phyloP scores from a whole-genome alignment of 2,888 invertebrate genomes.

The Sinohyriopsis cumingii region DNA sequence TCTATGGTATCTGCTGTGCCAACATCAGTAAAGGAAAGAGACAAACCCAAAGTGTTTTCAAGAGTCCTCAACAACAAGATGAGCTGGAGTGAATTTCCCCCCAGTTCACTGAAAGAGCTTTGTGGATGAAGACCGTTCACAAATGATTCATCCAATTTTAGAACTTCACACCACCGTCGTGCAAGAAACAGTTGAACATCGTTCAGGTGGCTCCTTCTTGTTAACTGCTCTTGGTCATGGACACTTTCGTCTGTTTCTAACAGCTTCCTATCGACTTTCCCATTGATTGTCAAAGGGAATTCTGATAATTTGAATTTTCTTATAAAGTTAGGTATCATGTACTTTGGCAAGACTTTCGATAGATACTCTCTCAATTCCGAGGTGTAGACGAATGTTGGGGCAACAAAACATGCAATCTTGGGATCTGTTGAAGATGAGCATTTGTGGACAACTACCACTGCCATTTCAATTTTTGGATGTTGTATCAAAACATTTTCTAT shows the following conservation, averaged over 20 bases:
- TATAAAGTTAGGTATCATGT: slow-evolving; percentile 40
- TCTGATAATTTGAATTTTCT: slow-evolving; percentile 24
- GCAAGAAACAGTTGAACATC: slow-evolving; percentile 27
- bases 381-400: slow-evolving; percentile 23
- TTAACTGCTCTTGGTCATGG: slow-evolving; percentile 8
- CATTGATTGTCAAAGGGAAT: slow-evolving; percentile 33
- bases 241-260: slow-evolving; percentile 34
- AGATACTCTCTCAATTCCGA: slow-evolving; percentile 37
- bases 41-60: slow-evolving; percentile 19
- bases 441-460: slow-evolving; percentile 34
- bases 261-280: slow-evolving; percentile 35
- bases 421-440: slow-evolving; percentile 16
- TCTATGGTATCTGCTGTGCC: slow-evolving; percentile 35
- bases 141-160: slow-evolving; percentile 25
- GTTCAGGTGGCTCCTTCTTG: slow-evolving; percentile 24
- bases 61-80: slow-evolving; percentile 29
- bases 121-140: slow-evolving; percentile 22
- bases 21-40: slow-evolving; percentile 34
- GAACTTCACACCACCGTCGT: slow-evolving; percentile 28
- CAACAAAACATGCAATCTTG: slow-evolving; percentile 33
- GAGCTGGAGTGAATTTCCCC: slow-evolving; percentile 47
- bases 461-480: slow-evolving; percentile 34
- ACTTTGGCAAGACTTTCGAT: slow-evolving; percentile 31
- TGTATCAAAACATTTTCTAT: slow-evolving; percentile 76
- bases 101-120: slow-evolving; percentile 43